Evolutionary conservation across 2,888 invertebrate genomes (phyloP).

Genomic region (Sturmia bella): DNA sequence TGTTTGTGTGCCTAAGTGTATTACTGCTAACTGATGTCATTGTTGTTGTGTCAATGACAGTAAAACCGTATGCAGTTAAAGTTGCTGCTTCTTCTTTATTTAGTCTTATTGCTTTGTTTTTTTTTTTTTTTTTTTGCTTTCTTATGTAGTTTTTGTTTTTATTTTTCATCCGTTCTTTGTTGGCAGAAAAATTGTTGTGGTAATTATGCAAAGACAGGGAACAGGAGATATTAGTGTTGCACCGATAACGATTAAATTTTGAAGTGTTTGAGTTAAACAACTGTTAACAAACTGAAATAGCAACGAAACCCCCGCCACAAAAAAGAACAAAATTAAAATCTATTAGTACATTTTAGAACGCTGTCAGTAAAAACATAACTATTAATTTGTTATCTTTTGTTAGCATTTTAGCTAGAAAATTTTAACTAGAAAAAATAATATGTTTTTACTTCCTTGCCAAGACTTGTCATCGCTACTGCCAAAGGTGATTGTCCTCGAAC

Average conservation of each 20-base stretch:
- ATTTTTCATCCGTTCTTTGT: constrained; percentile 35
- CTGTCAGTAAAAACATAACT: too few relatives aligned
- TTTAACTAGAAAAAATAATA: background rate
- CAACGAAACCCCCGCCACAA: background rate
- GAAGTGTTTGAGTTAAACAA: too few relatives aligned
- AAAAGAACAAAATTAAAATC: too few relatives aligned
- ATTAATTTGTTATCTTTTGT: too few relatives aligned
- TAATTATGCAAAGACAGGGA: constrained; percentile 59
- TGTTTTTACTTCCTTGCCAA: constrained; percentile 14
- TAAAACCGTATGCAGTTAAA: constrained; percentile 43
- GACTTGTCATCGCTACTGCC: constrained; percentile 44
- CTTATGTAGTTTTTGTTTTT: constrained; percentile 23
- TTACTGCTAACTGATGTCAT: constrained; percentile 27
- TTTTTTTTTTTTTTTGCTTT: constrained; percentile 17
- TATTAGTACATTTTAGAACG: too few relatives aligned
- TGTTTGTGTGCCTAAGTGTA: background rate
- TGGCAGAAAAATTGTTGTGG: constrained; percentile 65
- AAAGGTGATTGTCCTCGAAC: constrained; percentile 66
- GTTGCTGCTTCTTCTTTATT: constrained; percentile 20
- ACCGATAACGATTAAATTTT: background rate
- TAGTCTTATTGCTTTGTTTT: constrained; percentile 37
- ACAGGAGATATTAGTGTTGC: constrained; percentile 27
- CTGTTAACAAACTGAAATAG: background rate
- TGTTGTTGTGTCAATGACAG: constrained; percentile 39
- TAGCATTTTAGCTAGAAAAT: background rate